A percentile compares a stretch with the other conserved stretches of the same genome.
Conservation (phyloP, 92 coral and sea anemone genomes). For the Epizoanthus illoricatus region DNA sequence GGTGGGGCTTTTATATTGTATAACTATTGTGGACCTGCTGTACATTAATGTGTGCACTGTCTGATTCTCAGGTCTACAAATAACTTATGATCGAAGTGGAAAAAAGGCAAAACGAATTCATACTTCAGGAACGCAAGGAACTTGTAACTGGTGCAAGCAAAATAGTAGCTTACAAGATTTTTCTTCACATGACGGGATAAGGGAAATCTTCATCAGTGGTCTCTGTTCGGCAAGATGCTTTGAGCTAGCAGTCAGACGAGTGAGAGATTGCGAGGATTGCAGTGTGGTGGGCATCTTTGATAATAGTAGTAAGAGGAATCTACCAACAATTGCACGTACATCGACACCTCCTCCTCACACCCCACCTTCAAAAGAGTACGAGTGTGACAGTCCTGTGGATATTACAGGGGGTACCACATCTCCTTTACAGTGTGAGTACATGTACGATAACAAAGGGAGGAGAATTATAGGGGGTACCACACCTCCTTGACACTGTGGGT, state of each 20-base stretch:
- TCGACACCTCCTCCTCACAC: neutral
- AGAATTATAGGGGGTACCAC: too few relatives aligned
- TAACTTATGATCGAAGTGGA: constrained; percentile 25
- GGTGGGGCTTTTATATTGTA: too few relatives aligned
- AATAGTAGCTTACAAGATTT: constrained; percentile 18
- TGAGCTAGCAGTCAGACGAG: constrained; percentile 38
- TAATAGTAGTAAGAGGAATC: neutral
- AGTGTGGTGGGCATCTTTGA: constrained; percentile 21
- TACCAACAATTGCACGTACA: neutral
- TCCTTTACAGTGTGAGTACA: too few relatives aligned
- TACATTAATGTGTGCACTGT: neutral
- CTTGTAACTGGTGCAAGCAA: constrained; percentile 30
- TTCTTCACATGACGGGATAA: constrained; percentile 29
- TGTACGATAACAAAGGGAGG: too few relatives aligned
- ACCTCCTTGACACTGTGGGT: too few relatives aligned
- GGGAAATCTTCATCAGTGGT: constrained; percentile 25
- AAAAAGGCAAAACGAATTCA: constrained; percentile 13
- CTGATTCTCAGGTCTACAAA: constrained; percentile 27
- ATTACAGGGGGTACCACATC: too few relatives aligned
- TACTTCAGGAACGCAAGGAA: constrained; percentile 25
- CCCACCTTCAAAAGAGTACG: neutral
- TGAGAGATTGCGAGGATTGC: constrained; percentile 24
- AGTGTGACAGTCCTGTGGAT: neutral
- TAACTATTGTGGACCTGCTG: too few relatives aligned
- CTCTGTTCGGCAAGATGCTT: constrained; percentile 39